Base-by-base conservation (phyloP, 2,113 vertebrate genomes). In the Oenanthe melanoleuca region DNA sequence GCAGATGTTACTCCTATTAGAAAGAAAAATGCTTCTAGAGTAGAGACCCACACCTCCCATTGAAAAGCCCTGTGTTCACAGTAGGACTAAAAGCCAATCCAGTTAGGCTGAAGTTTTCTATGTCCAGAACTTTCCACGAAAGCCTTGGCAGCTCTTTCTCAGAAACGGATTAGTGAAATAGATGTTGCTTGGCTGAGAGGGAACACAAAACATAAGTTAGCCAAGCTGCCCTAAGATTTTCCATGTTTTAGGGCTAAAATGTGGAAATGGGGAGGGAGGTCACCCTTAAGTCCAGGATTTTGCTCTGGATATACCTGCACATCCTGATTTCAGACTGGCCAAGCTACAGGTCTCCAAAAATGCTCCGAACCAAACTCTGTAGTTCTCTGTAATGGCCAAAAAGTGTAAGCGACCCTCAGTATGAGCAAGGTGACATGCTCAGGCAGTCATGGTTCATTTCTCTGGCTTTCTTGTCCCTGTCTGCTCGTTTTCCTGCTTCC, bases 381-480 rank as follows among this genome's bases (percentile, higher is more conserved):
- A 26, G 28, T 37, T 45, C 23, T 63, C 45, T 86, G 45, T 61
- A 37, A 28, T 12, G 34, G 45, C 47, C 42, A 63, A n/a, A 78
- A 82, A 69, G 14, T 1, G 1, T 8, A 16, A 16, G 37, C 20
- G 69, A 0, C 52, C 28, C 33, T 22, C 0, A 0, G 22, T 26
- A 3, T 8, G n/a, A 84, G 55, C 14, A 19, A 29, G 60, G 55
- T 71, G 89, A 86, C 0, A 0, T 24, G 45, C 71, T 75, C 23
- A 38, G 55, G 92, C 63, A 69, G 89, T 94, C 57, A 61, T 11
- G 85, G 81, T 92, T 89, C 57, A 13, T 69, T 79, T 92, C 88
- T 88, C n/a, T 44, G 69, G 64, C 80, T 59, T 87, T 65, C 73
- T 69, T 85, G 88, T 96, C 93, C 95, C 49, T 74, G 93, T 95